Evolutionary conservation across 1,140 invertebrate genomes (phyloP).

Genomic region (Pachypeltis micranthus): DNA sequence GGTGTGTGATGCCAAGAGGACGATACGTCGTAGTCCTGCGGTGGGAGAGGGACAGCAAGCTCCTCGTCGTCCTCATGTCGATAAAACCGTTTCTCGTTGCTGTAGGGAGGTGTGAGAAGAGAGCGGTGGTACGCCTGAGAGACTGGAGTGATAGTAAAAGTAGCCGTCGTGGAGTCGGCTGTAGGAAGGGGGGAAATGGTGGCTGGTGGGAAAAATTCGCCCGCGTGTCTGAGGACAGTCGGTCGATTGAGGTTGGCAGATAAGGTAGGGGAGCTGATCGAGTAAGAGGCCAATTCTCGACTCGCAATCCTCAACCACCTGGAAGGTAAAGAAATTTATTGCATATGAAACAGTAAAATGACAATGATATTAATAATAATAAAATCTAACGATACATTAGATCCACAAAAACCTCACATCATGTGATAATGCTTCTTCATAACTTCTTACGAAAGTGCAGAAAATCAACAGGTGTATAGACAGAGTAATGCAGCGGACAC

Average conservation of each 20-base stretch:
- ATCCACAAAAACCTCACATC: no score
- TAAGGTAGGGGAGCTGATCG: neutral
- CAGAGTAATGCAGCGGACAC: no score
- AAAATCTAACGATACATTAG: no score
- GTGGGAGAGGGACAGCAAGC: slow-evolving; percentile 7
- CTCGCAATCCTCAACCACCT: slow-evolving; percentile 20
- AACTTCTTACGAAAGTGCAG: no score
- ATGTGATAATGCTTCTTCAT: no score
- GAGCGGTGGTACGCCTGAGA: neutral
- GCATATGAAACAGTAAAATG: no score
- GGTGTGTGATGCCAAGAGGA: neutral
- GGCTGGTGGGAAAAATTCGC: neutral
- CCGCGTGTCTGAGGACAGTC: slow-evolving; percentile 16
- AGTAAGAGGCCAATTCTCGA: slow-evolving; percentile 9
- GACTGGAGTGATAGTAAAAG: neutral
- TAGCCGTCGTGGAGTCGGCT: no score
- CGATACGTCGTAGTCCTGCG: neutral
- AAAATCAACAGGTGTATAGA: no score
- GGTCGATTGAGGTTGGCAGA: slow-evolving; percentile 13
- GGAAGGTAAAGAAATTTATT: neutral
- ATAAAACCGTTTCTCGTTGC: neutral
- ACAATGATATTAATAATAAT: no score
- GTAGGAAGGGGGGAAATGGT: neutral
- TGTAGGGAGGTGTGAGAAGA: slow-evolving; percentile 5
- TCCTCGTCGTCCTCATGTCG: slow-evolving; percentile 8